A percentile compares a stretch with the other conserved stretches of the same genome.
Evolutionary conservation across 1,140 invertebrate genomes (phyloP).

Genomic region (Ridgeia piscesae): DNA sequence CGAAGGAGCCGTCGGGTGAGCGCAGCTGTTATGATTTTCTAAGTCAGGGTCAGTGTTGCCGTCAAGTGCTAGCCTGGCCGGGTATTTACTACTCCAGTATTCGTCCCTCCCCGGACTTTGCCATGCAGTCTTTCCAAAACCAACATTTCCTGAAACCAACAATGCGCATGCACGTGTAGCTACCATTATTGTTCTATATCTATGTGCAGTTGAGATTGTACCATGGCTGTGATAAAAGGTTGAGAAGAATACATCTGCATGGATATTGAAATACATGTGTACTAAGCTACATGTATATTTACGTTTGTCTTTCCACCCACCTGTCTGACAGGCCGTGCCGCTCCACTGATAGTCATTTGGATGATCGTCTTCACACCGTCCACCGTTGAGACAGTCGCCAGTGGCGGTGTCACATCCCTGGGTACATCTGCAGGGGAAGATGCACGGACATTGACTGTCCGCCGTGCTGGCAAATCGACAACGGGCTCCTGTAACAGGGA

Average conservation of each 20-base stretch:
- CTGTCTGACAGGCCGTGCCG: background rate
- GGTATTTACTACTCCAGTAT: background rate
- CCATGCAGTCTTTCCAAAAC: background rate
- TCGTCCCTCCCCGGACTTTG: background rate
- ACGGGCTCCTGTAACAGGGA: background rate
- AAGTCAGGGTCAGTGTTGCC: background rate
- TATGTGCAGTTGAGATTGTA: background rate
- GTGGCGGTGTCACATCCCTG: background rate
- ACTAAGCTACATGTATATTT: too few relatives aligned
- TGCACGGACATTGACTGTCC: background rate
- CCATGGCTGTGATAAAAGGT: background rate
- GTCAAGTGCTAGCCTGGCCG: background rate
- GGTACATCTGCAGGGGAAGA: background rate
- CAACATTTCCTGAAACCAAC: background rate
- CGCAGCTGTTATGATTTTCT: background rate
- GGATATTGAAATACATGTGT: too few relatives aligned
- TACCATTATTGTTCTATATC: background rate
- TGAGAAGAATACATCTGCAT: background rate
- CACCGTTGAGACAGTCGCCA: background rate
- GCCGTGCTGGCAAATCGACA: background rate
- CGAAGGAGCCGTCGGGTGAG: background rate
- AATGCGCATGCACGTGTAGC: background rate
- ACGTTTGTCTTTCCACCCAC: background rate
- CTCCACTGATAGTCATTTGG: background rate
- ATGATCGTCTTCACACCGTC: background rate